Percentiles rank a stretch among this genome's conserved stretches.
phyloP scores from a whole-genome alignment of 2,113 vertebrate genomes.

The Brachypodius melanocephalos region DNA sequence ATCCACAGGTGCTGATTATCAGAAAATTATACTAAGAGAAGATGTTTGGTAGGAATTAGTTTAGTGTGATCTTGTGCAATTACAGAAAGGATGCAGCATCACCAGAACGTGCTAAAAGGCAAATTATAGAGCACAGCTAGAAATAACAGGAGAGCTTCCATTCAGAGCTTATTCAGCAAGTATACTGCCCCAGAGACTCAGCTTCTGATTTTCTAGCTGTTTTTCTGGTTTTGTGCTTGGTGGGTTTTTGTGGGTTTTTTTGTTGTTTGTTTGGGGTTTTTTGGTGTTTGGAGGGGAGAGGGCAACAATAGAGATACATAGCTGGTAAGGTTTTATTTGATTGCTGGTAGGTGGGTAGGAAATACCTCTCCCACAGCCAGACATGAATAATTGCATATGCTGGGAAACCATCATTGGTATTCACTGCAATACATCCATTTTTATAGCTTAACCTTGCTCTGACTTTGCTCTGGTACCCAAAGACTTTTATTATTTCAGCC shows the following conservation, averaged over 20 bases:
- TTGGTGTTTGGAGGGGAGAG: too few species aligned
- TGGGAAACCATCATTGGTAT: background rate
- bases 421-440: background rate
- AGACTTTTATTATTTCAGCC: background rate
- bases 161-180: background rate
- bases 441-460: background rate
- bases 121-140: background rate
- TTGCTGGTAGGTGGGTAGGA: background rate
- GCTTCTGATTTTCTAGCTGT: background rate
- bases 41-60: background rate
- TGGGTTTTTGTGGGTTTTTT: rapidly evolving
- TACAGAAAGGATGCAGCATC: background rate
- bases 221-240: background rate
- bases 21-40: background rate
- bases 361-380: background rate
- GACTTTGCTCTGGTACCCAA: background rate
- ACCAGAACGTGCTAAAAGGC: background rate
- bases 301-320: background rate
- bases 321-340: background rate
- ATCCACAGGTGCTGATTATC: background rate
- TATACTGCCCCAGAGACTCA: background rate
- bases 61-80: background rate
- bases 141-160: background rate
- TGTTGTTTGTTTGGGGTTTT: background rate
- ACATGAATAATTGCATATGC: background rate